A percentile compares a stretch with the other conserved stretches of the same genome.
Conservation (phyloP, 1,140 invertebrate genomes). For the Sesamia nonagrioides region DNA sequence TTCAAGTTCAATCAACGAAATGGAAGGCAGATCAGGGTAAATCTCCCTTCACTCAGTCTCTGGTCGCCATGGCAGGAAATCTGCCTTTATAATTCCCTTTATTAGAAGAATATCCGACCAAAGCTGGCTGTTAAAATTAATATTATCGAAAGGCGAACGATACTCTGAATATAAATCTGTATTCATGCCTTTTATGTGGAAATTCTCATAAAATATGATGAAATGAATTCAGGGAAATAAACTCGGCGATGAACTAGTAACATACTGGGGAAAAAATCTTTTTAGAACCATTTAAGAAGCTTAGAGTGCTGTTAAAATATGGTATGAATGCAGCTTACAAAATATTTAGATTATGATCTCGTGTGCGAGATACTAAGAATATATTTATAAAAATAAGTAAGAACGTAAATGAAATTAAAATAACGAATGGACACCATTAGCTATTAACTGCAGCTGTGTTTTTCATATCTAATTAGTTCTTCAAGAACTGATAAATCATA, state of each 20-base stretch:
- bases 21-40: slow-evolving; percentile 13
- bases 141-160: slow-evolving; percentile 33
- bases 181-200: slow-evolving; percentile 29
- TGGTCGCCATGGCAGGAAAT: slow-evolving; percentile 13
- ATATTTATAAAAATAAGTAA: too few species aligned
- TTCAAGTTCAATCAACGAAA: slow-evolving; percentile 34
- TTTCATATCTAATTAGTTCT: too few species aligned
- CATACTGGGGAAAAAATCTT: neutral
- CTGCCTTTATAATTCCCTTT: slow-evolving; percentile 22
- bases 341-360: too few species aligned
- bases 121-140: slow-evolving; percentile 32
- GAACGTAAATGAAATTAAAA: too few species aligned
- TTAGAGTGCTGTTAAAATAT: too few species aligned
- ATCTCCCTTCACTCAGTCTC: neutral
- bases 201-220: slow-evolving; percentile 28
- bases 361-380: too few species aligned
- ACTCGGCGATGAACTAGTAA: neutral
- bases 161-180: slow-evolving; percentile 33
- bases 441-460: too few species aligned
- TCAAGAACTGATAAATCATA: too few species aligned
- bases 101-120: slow-evolving; percentile 7
- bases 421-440: too few species aligned
- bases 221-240: slow-evolving; percentile 12
- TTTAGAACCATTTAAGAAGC: neutral
- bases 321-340: too few species aligned